Base-by-base conservation (phyloP, 2,797 vertebrate species). In the Cichlasoma orientale region DNA sequence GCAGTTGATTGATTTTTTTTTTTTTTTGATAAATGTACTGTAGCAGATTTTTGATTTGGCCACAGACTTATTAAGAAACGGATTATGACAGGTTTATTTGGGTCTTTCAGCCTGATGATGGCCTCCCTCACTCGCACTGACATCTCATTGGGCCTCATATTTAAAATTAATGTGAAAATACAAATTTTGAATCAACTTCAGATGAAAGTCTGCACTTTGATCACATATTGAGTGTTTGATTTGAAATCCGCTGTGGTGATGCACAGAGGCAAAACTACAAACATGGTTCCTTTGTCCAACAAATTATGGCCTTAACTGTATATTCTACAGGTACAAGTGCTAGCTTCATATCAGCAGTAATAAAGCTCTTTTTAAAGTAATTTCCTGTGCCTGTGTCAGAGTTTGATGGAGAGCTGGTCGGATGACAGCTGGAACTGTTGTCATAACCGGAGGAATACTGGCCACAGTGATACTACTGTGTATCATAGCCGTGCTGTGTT, bases 341-440 rank as follows among this genome's bases (percentile, higher is more conserved):
- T 18, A 1, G 6, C 14, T 31, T 23, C 31, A 36, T 5, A 3
- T 44, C 61, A 4, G 25, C 57, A 18, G 27, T 0, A n/a, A 0
- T 4, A 44, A 44, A 23, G 11, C 5, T 31, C 14, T 72, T 54
- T n/a, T 5, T 84, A 55, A 84, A 83, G 74, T 88, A 56, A 75
- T 72, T 88, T 82, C 82, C 78, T 91, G 72, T 89, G 1, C 71
- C 36, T 56, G 8, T 85, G 63, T 63, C 85, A 98, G 96, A 97
- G 96, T 97, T 99, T 97, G 96, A 99, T 99, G 98, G 98, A 97
- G 98, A 97, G 92, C 90, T 92, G 98, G 96, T 97, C 98, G 98
- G 96, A 99, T 99, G 98, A 98, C 97, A 97, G 98, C 98, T 90
- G 98, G 98, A 98, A 99, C 98, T 92, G 98, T 99, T 95, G 98